phyloP scores from a whole-genome alignment of 2,888 invertebrate genomes.

The Cremastinae sp. region DNA sequence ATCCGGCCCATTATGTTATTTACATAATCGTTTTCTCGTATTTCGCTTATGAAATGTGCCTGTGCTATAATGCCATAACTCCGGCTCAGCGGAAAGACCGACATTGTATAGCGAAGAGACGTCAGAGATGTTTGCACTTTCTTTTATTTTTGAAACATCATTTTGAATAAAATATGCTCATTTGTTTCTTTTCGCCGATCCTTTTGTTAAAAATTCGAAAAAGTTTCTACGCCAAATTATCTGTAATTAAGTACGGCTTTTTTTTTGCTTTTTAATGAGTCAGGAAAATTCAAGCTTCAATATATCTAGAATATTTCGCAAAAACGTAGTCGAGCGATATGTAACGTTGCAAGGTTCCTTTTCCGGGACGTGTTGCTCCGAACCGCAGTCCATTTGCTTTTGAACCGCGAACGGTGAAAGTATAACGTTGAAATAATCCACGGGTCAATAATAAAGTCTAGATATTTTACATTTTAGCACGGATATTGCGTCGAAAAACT shows the following conservation, averaged over 20 bases:
- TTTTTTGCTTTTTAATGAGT: not conserved
- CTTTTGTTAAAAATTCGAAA: not conserved
- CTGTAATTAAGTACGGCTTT: not conserved
- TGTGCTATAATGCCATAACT: constrained; percentile 41
- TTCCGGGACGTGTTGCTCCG: constrained; percentile 28
- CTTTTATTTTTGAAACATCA: constrained; percentile 12
- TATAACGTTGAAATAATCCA: constrained; percentile 23
- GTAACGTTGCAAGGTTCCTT: constrained; percentile 35
- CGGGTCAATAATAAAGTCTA: constrained; percentile 26
- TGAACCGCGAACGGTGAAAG: constrained; percentile 61
- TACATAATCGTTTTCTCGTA: constrained; percentile 62
- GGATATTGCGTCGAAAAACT: constrained; percentile 52
- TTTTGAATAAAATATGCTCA: too few relatives aligned
- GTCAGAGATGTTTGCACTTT: constrained; percentile 16
- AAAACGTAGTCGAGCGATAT: not conserved
- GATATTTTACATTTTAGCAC: constrained; percentile 18
- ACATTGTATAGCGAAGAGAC: constrained; percentile 4
- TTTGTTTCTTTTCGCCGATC: not conserved
- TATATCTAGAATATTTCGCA: constrained; percentile 32
- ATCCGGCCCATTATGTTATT: constrained; percentile 50
- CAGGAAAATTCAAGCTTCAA: not conserved
- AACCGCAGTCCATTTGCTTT: constrained; percentile 15
- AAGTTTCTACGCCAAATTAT: not conserved
- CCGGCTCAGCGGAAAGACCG: constrained; percentile 39
- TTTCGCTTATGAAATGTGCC: constrained; percentile 49